Evolutionary conservation across 2,888 invertebrate genomes (phyloP).

Genomic region (Chloroclysta siterata): DNA sequence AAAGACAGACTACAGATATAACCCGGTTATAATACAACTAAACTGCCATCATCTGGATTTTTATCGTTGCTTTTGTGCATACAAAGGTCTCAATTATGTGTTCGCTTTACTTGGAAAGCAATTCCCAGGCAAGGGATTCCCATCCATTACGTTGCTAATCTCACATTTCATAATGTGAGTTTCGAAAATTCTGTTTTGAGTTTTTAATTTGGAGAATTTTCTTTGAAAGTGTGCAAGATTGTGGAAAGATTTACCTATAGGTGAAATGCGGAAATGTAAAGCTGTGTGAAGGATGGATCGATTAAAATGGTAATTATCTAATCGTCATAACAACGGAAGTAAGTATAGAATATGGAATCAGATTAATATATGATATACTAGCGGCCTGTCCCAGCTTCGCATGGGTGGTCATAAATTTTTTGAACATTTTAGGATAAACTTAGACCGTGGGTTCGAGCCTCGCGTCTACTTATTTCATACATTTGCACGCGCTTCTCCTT

Average conservation of each 20-base stretch:
- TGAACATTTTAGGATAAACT: too few species aligned
- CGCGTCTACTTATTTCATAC: too few species aligned
- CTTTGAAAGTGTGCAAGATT: conserved; percentile 27
- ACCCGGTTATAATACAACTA: conserved; percentile 24
- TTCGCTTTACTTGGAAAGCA: conserved; percentile 30
- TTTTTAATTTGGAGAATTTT: conserved; percentile 29
- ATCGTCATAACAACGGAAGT: too few species aligned
- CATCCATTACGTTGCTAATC: conserved; percentile 35
- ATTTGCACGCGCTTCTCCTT: too few species aligned
- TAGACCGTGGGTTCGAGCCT: too few species aligned
- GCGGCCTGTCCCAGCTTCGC: too few species aligned
- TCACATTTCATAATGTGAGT: conserved; percentile 36
- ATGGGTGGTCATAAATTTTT: too few species aligned
- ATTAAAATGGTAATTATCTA: too few species aligned
- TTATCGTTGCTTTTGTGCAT: conserved; percentile 40
- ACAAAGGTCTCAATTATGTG: conserved; percentile 41
- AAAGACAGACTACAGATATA: conserved; percentile 25
- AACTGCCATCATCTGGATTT: conserved; percentile 30
- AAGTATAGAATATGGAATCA: too few species aligned
- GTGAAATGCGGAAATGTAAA: conserved; percentile 12
- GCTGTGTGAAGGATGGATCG: background rate
- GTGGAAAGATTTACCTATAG: conserved; percentile 17
- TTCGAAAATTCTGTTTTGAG: conserved; percentile 26
- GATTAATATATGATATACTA: too few species aligned
- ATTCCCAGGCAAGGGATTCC: conserved; percentile 35